Base-by-base conservation (phyloP, 2,888 invertebrate genomes). In the Schizotus pectinicornis region DNA sequence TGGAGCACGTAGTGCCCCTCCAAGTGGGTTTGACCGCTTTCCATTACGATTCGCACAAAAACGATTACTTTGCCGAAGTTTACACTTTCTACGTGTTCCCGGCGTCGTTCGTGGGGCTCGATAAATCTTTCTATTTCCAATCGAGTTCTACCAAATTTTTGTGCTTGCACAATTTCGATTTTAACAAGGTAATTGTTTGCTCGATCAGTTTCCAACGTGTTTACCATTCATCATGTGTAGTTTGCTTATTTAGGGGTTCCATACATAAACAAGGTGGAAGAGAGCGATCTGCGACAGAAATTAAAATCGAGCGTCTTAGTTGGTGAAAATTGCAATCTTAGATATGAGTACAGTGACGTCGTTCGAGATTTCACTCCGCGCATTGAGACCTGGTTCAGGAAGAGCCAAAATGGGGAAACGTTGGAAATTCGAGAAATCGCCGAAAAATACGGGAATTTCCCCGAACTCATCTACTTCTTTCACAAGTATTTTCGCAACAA, bases 41-140 rank as follows among this genome's bases (percentile, higher is more conserved):
- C 76, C 80, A 79, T 41, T 87, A 84, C 72, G 77, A 84, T 56
- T 73, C 83, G 48, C 81, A 85, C 12, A 70, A 75, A n/a, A 87
- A 87, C 67, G 79, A 78, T 3, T 91, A 88, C 74, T 70, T 74
- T 9, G 86, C 85, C 1, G 80, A 84, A 6, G 82, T 84, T 0
- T 92, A 85, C 71, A 89, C 86, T 49, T 90, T 91, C 76, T 87
- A 88, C 72, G 76, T 90, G 8, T 83, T 86, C 63, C 91, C 92
- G 0, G 83, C 85, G 71, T 75, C 83, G 0, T 83, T 89, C 74
- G 86, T 84, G 0, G 82, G 82, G 45, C 77, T 86, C n/a, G 83
- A 88, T 70, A 84, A 84, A 62, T 77, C 81, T 30, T 86, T 88
- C 71, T 79, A 82, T 38, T 87, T 86, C 70, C 87, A 89, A 80